Conservation (phyloP, 92 coral and sea anemone species). For the Meandrina meandrites region DNA sequence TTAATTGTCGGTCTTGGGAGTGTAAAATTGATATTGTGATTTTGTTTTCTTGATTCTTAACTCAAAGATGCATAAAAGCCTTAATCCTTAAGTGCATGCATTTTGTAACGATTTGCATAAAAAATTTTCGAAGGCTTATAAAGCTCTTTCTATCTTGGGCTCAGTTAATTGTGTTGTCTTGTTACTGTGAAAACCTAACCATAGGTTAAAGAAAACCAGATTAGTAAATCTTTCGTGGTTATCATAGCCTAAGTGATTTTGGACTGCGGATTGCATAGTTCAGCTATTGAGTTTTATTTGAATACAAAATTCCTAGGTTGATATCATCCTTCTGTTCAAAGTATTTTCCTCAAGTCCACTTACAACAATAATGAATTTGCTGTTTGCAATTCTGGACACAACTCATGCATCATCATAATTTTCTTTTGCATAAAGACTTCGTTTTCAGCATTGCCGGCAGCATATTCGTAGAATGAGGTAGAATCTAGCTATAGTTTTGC, state of each 20-base stretch:
- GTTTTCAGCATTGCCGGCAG: neutral
- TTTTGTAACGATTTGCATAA: neutral
- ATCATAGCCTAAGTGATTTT: constrained; percentile 19
- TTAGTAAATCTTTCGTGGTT: neutral
- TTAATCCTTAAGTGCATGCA: constrained; percentile 8
- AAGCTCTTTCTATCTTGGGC: neutral
- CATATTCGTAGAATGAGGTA: neutral
- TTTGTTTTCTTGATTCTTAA: constrained; percentile 1
- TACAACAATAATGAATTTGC: neutral
- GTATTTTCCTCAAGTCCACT: neutral
- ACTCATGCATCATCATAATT: neutral
- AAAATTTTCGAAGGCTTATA: neutral
- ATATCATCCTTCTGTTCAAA: neutral
- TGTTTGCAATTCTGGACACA: neutral
- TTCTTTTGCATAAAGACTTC: neutral
- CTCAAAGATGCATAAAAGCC: neutral
- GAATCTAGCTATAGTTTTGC: neutral
- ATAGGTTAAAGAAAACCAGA: neutral
- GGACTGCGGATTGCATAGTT: constrained; percentile 23
- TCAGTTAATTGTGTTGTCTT: neutral
- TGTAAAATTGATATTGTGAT: constrained; percentile 11
- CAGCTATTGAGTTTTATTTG: constrained; percentile 18
- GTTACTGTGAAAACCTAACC: neutral
- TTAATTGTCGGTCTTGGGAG: neutral
- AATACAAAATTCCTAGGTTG: constrained; percentile 43